phyloP scores from a whole-genome alignment of 2,113 vertebrate genomes.

The Columba livia region DNA sequence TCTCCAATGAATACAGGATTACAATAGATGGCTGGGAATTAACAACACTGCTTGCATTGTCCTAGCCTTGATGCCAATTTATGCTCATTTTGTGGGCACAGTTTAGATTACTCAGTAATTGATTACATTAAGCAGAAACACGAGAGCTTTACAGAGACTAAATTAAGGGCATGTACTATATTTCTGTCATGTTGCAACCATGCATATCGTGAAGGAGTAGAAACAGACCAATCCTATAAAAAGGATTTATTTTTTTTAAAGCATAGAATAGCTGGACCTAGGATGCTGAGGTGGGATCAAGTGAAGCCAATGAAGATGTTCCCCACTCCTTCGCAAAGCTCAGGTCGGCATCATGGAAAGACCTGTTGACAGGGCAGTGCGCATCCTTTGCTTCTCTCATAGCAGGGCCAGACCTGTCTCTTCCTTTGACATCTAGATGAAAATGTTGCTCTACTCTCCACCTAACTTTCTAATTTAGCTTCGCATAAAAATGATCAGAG shows the following conservation, averaged over 20 bases:
- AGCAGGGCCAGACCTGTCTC: accelerated
- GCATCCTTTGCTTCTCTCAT: background rate
- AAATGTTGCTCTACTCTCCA: background rate
- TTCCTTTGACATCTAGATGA: background rate
- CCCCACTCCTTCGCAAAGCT: background rate
- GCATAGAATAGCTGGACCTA: background rate
- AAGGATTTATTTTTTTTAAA: background rate
- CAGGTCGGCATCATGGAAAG: accelerated
- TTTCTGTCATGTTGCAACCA: conserved; percentile 33
- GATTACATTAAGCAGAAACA: conserved; percentile 61
- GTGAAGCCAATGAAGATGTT: background rate
- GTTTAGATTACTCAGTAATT: conserved; percentile 59
- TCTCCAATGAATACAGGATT: background rate
- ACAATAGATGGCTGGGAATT: conserved; percentile 21
- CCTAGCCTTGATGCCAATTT: conserved; percentile 32
- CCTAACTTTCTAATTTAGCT: background rate
- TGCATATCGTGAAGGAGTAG: background rate
- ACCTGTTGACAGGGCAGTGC: background rate
- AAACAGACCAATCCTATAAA: background rate
- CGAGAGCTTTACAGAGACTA: conserved; percentile 40
- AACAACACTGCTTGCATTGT: conserved; percentile 14
- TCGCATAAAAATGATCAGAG: background rate
- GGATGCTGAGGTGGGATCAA: background rate
- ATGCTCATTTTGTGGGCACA: conserved; percentile 50
- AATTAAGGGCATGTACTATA: conserved; percentile 52